phyloP scores from a whole-genome alignment of 2,113 vertebrate species.

The Anhinga rufa region DNA sequence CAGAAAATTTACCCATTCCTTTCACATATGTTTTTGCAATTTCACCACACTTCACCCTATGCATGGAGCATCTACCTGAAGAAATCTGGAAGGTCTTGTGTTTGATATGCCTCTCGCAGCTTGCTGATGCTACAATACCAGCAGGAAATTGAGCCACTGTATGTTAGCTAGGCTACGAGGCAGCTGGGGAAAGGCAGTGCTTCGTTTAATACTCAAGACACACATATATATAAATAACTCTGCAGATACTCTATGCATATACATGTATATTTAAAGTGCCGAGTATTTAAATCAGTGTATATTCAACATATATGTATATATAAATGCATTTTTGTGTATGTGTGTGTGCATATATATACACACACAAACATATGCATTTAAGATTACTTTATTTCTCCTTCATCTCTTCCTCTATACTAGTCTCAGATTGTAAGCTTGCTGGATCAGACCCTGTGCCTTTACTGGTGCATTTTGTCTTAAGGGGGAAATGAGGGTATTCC shows the following conservation, averaged over 20 bases:
- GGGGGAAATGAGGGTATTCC: background rate
- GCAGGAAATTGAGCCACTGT: background rate
- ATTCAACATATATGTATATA: background rate
- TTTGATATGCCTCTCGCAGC: background rate
- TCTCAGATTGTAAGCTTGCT: background rate
- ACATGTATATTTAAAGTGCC: background rate
- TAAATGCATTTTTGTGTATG: background rate
- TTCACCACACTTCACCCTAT: background rate
- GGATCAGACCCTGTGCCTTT: background rate
- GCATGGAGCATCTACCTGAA: background rate
- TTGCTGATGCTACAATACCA: background rate
- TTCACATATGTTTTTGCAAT: background rate
- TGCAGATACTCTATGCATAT: background rate
- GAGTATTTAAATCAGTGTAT: background rate
- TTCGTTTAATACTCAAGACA: background rate
- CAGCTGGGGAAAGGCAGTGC: background rate
- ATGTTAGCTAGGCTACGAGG: background rate
- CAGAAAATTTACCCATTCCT: background rate
- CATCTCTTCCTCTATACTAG: background rate
- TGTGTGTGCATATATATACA: background rate
- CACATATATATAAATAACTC: background rate
- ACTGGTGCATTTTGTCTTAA: background rate
- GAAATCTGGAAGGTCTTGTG: background rate
- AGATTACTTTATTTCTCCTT: background rate
- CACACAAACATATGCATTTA: background rate